Base-by-base conservation (phyloP, 2,797 vertebrate genomes). In the Craterocephalus amniculus region DNA sequence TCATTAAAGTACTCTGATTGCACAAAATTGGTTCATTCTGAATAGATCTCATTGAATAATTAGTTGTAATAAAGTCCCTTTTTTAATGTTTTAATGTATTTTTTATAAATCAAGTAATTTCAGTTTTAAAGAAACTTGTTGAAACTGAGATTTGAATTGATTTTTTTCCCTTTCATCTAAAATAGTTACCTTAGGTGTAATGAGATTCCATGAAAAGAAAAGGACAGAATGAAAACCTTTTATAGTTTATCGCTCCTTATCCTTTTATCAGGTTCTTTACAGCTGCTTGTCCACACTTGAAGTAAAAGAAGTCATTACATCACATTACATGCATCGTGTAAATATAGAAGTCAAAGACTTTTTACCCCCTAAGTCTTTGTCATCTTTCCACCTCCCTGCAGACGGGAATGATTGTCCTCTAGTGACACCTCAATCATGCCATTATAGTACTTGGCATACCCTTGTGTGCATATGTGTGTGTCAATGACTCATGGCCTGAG, bases 401-500 rank as follows among this genome's bases (percentile, higher is more conserved):
- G 66, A 43, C 18, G 3, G 61, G 67, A 65, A 59, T 55, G 64
- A 48, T 74, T 80, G 63, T 74, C 70, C 51, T 62, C 66, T 16
- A 54, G 38, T 64, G 38, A 77, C 29, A 73, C 60, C 60, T 83
- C 67, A 74, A 55, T 69, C 26, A 29, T 66, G 55, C 29, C 57
- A 69, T 71, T 79, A 76, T 78, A 69, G 73, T 67, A 43, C 67
- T 77, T 40, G 8, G 45, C 68, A 71, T 75, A 64, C 73, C 63
- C 26, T 26, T 72, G 57, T 79, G 59, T 83, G 64, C 80, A 58
- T 57, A 36, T 49, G 59, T 67, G 55, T 70, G 18, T 52, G 5
- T 43, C 60, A 67, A 48, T 69, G 70, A 52, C 72, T 79, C 78
- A 72, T 60, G 45, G 77, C 78, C 70, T 89, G 88, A 84, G 83